These are phyloP conservation scores for Cynoglossus semilaevis DNA, from an alignment of 2,113 vertebrate species.

Conservation along the genomic window DNA sequence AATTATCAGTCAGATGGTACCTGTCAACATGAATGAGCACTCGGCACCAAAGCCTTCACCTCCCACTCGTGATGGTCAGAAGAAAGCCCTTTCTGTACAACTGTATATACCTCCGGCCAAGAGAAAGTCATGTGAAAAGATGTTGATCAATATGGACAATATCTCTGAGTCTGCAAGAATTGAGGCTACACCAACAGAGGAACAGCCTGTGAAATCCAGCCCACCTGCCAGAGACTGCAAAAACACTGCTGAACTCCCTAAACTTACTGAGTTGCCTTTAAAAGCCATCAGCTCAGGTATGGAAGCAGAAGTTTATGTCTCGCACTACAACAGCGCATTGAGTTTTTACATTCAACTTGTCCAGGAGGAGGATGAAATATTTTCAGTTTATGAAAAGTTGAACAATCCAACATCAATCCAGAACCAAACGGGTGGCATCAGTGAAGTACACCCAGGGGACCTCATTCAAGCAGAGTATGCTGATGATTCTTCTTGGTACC, in stretches of 20 bases:
- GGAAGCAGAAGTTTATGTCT: slow-evolving; percentile 81
- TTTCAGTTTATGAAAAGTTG: slow-evolving; percentile 77
- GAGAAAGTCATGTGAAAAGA: slow-evolving; percentile 18
- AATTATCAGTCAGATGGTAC: slow-evolving; percentile 2
- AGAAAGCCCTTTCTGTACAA: slow-evolving; percentile 12
- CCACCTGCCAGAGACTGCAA: slow-evolving; percentile 11
- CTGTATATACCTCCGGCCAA: slow-evolving; percentile 56
- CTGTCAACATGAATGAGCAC: background rate
- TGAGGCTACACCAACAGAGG: background rate
- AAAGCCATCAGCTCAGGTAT: slow-evolving; percentile 72
- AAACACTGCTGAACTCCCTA: slow-evolving; percentile 43
- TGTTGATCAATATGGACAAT: background rate
- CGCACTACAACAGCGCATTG: slow-evolving; percentile 78
- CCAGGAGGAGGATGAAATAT: slow-evolving; percentile 78
- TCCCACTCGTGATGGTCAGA: slow-evolving; percentile 20
- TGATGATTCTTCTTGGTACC: slow-evolving; percentile 85
- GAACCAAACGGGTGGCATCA: slow-evolving; percentile 35
- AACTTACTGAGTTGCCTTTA: slow-evolving; percentile 71
- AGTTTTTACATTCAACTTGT: slow-evolving; percentile 87
- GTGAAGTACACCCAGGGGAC: slow-evolving; percentile 74
- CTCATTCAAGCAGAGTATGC: slow-evolving; percentile 83
- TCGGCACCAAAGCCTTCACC: slow-evolving; percentile 1
- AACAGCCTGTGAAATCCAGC: background rate
- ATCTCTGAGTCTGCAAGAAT: background rate
- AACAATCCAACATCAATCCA: slow-evolving; percentile 63